A percentile compares a stretch with the other conserved stretches of the same genome.
These are phyloP conservation scores for Cydia strobilella DNA, from an alignment of 1,140 invertebrate species.

Conservation along the genomic window DNA sequence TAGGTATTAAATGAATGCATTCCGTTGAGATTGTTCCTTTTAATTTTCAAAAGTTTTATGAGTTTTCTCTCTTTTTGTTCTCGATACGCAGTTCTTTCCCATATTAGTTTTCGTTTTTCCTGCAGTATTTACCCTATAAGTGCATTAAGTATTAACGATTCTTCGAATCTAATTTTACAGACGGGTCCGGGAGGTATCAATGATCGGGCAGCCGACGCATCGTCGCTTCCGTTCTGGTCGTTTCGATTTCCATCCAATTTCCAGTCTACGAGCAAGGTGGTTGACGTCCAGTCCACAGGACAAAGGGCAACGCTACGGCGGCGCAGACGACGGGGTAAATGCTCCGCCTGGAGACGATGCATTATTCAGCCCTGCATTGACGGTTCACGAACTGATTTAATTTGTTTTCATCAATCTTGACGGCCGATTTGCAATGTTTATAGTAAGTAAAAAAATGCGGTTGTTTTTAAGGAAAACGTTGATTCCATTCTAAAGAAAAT, in stretches of 20 bases:
- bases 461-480: slow-evolving; percentile 8
- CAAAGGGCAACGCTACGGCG: slow-evolving; percentile 64
- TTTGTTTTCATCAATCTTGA: slow-evolving; percentile 41
- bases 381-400: slow-evolving; percentile 46
- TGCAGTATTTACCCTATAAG: no score
- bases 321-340: slow-evolving; percentile 67
- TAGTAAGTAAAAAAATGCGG: neutral
- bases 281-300: slow-evolving; percentile 42
- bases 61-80: no score
- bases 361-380: slow-evolving; percentile 63
- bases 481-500: neutral
- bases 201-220: neutral
- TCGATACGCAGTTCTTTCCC: no score
- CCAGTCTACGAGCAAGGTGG: slow-evolving; percentile 25
- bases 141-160: neutral
- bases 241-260: slow-evolving; percentile 23
- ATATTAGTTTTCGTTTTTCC: no score
- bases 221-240: slow-evolving; percentile 23
- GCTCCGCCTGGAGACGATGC: slow-evolving; percentile 52
- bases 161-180: neutral
- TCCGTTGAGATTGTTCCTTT: neutral
- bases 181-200: neutral
- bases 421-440: slow-evolving; percentile 48
- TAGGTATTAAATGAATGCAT: neutral
- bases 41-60: neutral